Evolutionary conservation across 2,888 invertebrate genomes (phyloP).

Genomic region (Scaeva pyrastri): DNA sequence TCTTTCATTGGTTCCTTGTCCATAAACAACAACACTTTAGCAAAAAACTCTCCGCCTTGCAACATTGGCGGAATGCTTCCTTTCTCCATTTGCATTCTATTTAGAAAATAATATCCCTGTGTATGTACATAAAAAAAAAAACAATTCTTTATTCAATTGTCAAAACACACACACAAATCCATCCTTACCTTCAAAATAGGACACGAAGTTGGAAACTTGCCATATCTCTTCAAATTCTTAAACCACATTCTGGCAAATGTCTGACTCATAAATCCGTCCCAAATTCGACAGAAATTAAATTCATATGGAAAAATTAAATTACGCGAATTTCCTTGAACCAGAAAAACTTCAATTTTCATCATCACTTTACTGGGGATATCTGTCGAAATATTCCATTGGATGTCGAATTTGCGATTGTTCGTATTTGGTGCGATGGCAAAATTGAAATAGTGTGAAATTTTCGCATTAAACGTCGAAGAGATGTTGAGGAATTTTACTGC

Average conservation of each 20-base stretch:
- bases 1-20: not conserved
- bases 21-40: not conserved
- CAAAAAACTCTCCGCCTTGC: not conserved
- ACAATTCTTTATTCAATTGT: not conserved
- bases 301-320: conserved; percentile 13
- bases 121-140: not conserved
- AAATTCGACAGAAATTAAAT: conserved; percentile 21
- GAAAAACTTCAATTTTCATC: not conserved
- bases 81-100: conserved; percentile 3
- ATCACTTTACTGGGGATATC: not conserved
- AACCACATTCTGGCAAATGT: conserved; percentile 18
- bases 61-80: not conserved
- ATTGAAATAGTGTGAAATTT: not conserved
- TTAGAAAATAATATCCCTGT: conserved; percentile 19
- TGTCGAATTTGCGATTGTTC: not conserved
- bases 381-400: conserved; percentile 1
- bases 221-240: conserved; percentile 4
- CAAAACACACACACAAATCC: not conserved
- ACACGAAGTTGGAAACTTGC: conserved; percentile 27
- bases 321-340: not conserved
- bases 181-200: conserved; percentile 7
- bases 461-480: not conserved
- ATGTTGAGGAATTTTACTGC: not conserved
- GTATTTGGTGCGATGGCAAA: not conserved
- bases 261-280: conserved; percentile 39